These are phyloP conservation scores for Trichogramma evanescens DNA, from an alignment of 2,888 invertebrate species.

Conservation along the genomic window DNA sequence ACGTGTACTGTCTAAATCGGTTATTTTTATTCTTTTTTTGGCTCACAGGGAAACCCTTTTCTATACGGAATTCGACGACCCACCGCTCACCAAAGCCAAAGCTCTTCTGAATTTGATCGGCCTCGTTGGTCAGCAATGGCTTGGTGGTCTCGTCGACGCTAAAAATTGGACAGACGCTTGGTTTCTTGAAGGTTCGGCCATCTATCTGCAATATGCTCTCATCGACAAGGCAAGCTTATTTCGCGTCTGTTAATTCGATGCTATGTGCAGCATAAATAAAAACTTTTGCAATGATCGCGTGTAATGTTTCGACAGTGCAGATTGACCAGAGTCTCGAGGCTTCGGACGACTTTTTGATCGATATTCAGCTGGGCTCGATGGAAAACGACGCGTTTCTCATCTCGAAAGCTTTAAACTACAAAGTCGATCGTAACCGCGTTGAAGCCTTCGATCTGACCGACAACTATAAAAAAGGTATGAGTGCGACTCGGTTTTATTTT, in stretches of 20 bases:
- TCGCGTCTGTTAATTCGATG: neutral
- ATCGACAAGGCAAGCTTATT: conserved; percentile 34
- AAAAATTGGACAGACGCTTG: conserved; percentile 42
- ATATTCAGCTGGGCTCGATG: conserved; percentile 33
- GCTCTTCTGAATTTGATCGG: conserved; percentile 31
- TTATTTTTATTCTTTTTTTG: neutral
- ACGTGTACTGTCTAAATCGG: neutral
- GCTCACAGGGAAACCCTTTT: conserved; percentile 33
- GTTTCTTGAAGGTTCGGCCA: conserved; percentile 49
- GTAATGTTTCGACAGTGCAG: conserved; percentile 18
- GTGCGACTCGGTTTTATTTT: neutral
- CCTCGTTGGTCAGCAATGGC: conserved; percentile 49
- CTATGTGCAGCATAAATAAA: neutral
- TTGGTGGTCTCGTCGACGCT: conserved; percentile 43
- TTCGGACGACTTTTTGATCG: conserved; percentile 29
- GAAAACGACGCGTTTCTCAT: conserved; percentile 36
- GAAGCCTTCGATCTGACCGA: conserved; percentile 28
- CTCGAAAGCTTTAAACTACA: conserved; percentile 31
- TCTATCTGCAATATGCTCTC: conserved; percentile 48
- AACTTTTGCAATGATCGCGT: neutral
- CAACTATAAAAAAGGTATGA: conserved; percentile 33
- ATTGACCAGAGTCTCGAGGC: conserved; percentile 28
- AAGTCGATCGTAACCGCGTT: conserved; percentile 27
- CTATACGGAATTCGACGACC: conserved; percentile 24
- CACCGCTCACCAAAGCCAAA: conserved; percentile 26